These are phyloP conservation scores for Drosophila niveifrons DNA, from an alignment of 2,888 invertebrate species.

Conservation along the genomic window DNA sequence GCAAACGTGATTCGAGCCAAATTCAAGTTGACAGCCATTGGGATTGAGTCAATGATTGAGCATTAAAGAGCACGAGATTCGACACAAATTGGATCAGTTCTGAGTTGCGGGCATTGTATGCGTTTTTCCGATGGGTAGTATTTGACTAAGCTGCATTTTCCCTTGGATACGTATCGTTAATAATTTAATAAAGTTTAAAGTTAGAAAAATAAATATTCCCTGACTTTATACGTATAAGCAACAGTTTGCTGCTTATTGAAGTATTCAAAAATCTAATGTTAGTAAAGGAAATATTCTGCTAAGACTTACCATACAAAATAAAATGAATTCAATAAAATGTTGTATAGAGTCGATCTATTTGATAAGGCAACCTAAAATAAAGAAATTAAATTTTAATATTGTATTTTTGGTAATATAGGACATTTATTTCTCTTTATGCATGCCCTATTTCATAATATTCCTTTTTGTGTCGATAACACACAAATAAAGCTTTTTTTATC, in stretches of 20 bases:
- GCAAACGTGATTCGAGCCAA: constrained; percentile 39
- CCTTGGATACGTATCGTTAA: too few species aligned
- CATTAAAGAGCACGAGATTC: constrained; percentile 1
- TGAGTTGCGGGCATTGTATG: not conserved
- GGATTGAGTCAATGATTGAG: constrained; percentile 23
- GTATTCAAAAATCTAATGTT: not conserved
- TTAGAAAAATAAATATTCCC: too few species aligned
- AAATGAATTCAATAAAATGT: not conserved
- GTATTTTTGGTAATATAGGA: too few species aligned
- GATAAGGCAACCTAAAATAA: not conserved
- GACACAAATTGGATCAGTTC: constrained; percentile 1
- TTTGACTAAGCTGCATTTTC: not conserved
- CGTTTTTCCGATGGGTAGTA: not conserved
- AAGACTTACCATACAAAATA: not conserved
- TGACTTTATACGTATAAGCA: too few species aligned
- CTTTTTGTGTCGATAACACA: too few species aligned
- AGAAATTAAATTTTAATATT: not conserved
- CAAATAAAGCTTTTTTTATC: too few species aligned
- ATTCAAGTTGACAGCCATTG: constrained; percentile 43
- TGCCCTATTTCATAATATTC: too few species aligned
- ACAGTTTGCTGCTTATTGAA: too few species aligned
- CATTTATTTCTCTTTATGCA: too few species aligned
- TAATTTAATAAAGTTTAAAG: too few species aligned
- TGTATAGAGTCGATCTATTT: not conserved
- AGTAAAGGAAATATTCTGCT: not conserved